Evolutionary conservation across 2,797 vertebrate species (phyloP), one percentile per base, ranked within the genome.

Genomic region (Microchirus variegatus): DNA sequence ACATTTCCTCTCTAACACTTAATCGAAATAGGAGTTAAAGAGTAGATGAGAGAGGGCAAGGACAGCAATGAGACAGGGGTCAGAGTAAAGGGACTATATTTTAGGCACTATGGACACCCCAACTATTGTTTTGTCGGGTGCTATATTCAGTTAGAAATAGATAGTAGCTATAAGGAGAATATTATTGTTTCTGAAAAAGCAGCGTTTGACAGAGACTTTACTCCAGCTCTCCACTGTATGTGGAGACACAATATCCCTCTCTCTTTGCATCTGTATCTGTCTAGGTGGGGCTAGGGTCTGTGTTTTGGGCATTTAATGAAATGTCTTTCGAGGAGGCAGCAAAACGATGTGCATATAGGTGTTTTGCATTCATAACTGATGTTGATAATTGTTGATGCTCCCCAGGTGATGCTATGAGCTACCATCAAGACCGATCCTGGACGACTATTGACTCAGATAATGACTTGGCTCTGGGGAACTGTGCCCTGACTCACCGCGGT

Each of bases 381-480:
- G 2, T 13, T 31, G 4, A 46, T 54, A 50, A n/a, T 61, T 65
- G 37, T 58, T 53, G 53, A 66, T 60, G 65, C 31, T 63, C 9
- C 13, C 3, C 68, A 98, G 96, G 95, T 54, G 95, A 96, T 45
- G 95, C 95, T 1, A 93, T 96, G 88, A 93, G 90, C 37, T 96
- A 96, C 80, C 95, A 96, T 78, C 94, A 93, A 1, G 95, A 92
- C 52, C 93, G 91, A 67, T 92, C 93, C 57, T 96, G 96, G 85
- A 94, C 95, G 2, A 94, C 93, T 0, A 64, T 95, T 38, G 96
- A 96, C 86, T 90, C 89, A 35, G 95, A 97, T 85, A 96, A 92
- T 9, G 96, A 97, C 56, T 93, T 96, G 13, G 93, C 96, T 2
- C 91, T 97, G 43, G 93, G 94, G 56, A 98, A 94, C 90, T 96